These are phyloP conservation scores for Saxidomus purpurata DNA, from an alignment of 1,140 invertebrate genomes.

Conservation along the genomic window DNA sequence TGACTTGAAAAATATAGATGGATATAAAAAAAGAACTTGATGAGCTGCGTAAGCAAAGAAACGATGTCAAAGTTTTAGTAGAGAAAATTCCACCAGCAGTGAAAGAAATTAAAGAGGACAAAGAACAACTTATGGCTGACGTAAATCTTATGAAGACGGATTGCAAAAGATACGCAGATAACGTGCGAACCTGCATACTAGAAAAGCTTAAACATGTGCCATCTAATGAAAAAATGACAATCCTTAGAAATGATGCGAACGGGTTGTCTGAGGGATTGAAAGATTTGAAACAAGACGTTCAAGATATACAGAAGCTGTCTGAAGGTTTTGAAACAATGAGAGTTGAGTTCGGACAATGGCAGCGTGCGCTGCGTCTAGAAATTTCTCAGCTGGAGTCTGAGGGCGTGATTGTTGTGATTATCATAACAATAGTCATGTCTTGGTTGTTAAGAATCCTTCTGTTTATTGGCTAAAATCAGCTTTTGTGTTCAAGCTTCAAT, in stretches of 20 bases:
- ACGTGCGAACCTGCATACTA: too few species aligned
- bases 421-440: not conserved
- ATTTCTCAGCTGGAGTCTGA: not conserved
- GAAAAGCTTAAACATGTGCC: too few species aligned
- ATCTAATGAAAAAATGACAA: too few species aligned
- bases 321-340: not conserved
- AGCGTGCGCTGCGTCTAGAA: not conserved
- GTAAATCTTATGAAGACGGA: too few species aligned
- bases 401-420: not conserved
- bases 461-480: not conserved
- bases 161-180: too few species aligned
- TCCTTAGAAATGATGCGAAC: not conserved
- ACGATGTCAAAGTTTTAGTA: too few species aligned
- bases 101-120: too few species aligned
- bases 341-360: not conserved
- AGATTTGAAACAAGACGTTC: not conserved
- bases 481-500: too few species aligned
- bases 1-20: not conserved
- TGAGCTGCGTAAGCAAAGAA: not conserved
- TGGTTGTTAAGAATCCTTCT: not conserved
- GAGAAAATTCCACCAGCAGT: too few species aligned
- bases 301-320: not conserved
- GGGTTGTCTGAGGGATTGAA: not conserved
- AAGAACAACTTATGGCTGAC: too few species aligned
- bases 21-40: not conserved